Evolutionary conservation across 2,113 vertebrate species (phyloP), one percentile per base, ranked within the genome.

Genomic region (Brienomyrus longianalis): DNA sequence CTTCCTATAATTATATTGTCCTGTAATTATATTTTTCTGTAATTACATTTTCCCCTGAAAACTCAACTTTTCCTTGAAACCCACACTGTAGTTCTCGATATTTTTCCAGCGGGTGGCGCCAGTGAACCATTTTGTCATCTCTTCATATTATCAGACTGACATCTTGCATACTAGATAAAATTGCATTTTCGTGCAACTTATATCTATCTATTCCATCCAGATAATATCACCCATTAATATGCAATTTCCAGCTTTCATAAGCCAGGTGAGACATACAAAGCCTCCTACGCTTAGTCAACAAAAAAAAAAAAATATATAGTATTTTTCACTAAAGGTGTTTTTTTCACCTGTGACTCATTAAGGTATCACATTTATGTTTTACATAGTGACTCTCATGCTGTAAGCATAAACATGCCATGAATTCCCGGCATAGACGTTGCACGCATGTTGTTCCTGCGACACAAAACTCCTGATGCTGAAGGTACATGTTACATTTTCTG

Each of bases 61-160:
- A 84, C 35, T 43, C 31, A 8, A 5, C 9, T 47, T n/a, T 9
- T 45, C 83, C 17, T 84, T 48, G 8, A 23, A 23, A 23, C 17
- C 3, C 23, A 2, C 45, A 45, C 9, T 48, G 23, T 84, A 48
- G 39, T 84, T n/a, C 21, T n/a, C 21, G 6, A 5, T 31, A 50
- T 87, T 10, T 56, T 54, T 59, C 87, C 87, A 88, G 39, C 13
- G 1, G 87, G 87, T 59, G 87, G 87, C 4, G 56, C 87, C 87
- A 88, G 21, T 47, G 87, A n/a, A 21, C 56, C 56, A n/a, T 45
- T 7, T 9, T 88, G 87, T 54, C 56, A 66, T 66, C 39, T 66
- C 10, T 54, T 39, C 51, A 50, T 52, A 31, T 39, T 21, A 47
- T 66, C 87, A 88, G 17, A 48, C 54, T 27, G 43, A 45, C 87